Conservation (phyloP, 2,888 invertebrate species). For the Schizaphis graminum region DNA sequence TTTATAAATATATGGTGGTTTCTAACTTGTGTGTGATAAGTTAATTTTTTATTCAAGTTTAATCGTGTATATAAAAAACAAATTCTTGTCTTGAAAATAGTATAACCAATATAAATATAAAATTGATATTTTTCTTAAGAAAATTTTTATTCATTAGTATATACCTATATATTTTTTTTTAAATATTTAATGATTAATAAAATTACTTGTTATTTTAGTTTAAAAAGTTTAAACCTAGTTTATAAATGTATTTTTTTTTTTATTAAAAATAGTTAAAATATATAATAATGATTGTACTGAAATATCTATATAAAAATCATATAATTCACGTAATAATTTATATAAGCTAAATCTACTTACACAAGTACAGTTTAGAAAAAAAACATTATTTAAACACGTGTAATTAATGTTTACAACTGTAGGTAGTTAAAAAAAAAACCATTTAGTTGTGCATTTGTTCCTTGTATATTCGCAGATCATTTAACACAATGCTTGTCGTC, state of each 20-base stretch:
- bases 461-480: slow-evolving; percentile 34
- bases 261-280: neutral
- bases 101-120: too few relatives aligned
- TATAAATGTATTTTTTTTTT: neutral
- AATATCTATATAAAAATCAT: neutral
- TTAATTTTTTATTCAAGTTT: neutral
- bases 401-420: neutral
- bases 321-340: neutral
- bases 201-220: neutral
- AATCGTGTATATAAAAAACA: too few relatives aligned
- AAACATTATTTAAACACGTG: neutral
- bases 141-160: neutral
- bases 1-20: neutral
- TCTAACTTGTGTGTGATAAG: neutral
- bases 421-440: neutral
- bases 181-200: neutral
- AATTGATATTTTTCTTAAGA: neutral
- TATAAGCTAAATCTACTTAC: neutral
- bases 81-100: too few relatives aligned
- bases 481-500: slow-evolving; percentile 20
- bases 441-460: neutral
- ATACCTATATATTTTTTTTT: too few relatives aligned
- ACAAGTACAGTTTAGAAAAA: neutral
- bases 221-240: neutral
- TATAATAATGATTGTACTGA: neutral